A percentile compares a stretch with the other conserved stretches of the same genome.
These are phyloP conservation scores for Aphelocoma californica DNA, from an alignment of 2,797 vertebrate species.

Conservation along the genomic window DNA sequence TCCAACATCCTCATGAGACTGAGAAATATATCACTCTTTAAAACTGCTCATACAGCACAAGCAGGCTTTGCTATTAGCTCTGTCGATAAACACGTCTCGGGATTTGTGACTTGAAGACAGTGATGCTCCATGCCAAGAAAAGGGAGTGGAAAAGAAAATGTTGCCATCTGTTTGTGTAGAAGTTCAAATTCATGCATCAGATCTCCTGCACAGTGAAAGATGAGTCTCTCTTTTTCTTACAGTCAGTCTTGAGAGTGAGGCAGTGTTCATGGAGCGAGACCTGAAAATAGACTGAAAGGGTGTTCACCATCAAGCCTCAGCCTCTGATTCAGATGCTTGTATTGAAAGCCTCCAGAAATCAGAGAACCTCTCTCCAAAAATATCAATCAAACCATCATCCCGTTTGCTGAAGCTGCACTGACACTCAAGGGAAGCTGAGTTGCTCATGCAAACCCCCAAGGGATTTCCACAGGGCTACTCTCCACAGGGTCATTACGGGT, in stretches of 20 bases:
- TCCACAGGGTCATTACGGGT: background rate
- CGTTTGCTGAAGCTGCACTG: background rate
- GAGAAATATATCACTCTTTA: background rate
- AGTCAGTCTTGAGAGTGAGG: background rate
- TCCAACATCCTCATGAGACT: background rate
- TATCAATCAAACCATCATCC: background rate
- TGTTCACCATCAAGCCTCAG: background rate
- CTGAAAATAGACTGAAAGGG: background rate
- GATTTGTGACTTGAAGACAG: conserved; percentile 14
- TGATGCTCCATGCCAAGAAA: background rate
- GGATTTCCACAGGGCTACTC: background rate
- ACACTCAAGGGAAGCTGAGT: background rate
- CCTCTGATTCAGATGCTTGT: background rate
- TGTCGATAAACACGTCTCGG: background rate
- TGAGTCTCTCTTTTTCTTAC: background rate
- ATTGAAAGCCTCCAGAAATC: background rate
- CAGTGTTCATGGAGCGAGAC: background rate
- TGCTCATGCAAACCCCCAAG: background rate
- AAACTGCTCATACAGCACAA: background rate
- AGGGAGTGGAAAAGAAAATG: conserved; percentile 4
- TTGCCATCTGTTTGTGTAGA: conserved; percentile 25
- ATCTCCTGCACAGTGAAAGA: background rate
- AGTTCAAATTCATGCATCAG: conserved; percentile 5
- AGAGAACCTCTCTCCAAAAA: background rate
- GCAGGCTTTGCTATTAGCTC: conserved; percentile 23